Base-by-base conservation (phyloP, 53 echinoderm and acorn worm genomes). In the Apostichopus leukothele region DNA sequence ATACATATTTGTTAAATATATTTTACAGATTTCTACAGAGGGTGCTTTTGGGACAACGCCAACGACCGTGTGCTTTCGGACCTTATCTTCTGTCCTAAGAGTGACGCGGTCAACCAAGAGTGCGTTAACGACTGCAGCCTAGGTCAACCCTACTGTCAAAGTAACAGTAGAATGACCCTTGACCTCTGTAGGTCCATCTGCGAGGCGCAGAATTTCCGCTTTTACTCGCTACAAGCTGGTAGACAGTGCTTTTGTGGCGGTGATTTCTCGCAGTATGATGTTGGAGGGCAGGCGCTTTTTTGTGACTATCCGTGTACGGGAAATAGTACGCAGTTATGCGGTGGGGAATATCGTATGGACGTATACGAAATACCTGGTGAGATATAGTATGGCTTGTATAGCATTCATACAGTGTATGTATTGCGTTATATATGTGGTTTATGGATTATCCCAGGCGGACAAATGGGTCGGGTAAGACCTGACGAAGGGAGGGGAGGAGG, bases 221-320 rank as follows among this genome's bases (percentile, higher is more conserved):
- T 86, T 76, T 94, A 92, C 51, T 92, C 90, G 4, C 79, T 94
- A 12, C 79, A 94, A 27, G 92, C 92, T 0, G 94, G 94, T 0
- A 74, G 76, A 11, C 94, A 94, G 83, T 94, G 94, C 67, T 91
- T 94, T 20, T 94, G 94, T 75, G 94, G 94, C 5, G 94, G 94
- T 50, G 59, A 84, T 11, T 91, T 90, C 63, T 92, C 95, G 1
- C 39, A 53, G 60, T 93, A 88, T 51, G 83, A 90, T 25, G 26
- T 25, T 8, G 75, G 75, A 11, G 87, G 87, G 5, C 74, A 50
- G 73, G 87, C 75, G 10, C 54, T n/a, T 52, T 10, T 12, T 55
- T 94, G 94, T 57, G 51, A 59, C 18, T 75, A 75, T 22, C 20
- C 4, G 5, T 95, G 95, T 78, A 86, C 74, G 0, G 95, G 95